Conservation (phyloP, 2,888 invertebrate species). For the Dendrolimus pini region DNA sequence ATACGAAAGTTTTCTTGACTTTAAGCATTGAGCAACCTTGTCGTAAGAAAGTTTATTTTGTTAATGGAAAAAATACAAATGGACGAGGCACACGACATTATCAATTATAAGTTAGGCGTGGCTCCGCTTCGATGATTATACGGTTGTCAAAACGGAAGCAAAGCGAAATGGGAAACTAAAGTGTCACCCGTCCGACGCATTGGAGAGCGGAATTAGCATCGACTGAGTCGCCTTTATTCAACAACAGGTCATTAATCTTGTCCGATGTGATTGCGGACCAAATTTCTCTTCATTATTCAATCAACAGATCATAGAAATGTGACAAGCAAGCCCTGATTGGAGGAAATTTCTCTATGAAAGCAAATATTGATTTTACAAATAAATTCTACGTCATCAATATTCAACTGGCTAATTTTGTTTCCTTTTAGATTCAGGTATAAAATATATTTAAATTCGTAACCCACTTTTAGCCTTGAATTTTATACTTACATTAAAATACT, state of each 20-base stretch:
- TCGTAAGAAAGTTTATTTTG: not conserved
- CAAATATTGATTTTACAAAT: too few relatives aligned
- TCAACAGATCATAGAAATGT: constrained; percentile 16
- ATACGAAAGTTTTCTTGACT: not conserved
- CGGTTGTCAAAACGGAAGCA: constrained; percentile 23
- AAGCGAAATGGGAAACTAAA: constrained; percentile 30
- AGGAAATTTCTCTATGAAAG: not conserved
- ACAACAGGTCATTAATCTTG: constrained; percentile 50
- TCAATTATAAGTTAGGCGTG: constrained; percentile 13
- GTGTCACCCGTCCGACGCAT: constrained; percentile 29
- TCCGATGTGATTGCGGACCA: constrained; percentile 44
- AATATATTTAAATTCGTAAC: too few relatives aligned
- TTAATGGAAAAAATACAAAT: not conserved
- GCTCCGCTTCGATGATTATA: constrained; percentile 16
- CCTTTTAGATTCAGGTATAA: too few relatives aligned
- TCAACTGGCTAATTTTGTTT: too few relatives aligned
- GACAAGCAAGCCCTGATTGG: not conserved
- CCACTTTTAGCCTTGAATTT: too few relatives aligned
- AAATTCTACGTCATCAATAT: too few relatives aligned
- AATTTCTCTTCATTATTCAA: constrained; percentile 50
- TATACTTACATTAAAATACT: too few relatives aligned
- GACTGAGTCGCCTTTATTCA: constrained; percentile 39
- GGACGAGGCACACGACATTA: constrained; percentile 7
- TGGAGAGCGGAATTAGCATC: constrained; percentile 40
- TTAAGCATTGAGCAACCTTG: not conserved